These are phyloP conservation scores for Myxocyprinus asiaticus DNA, from an alignment of 2,113 vertebrate species.

Conservation along the genomic window DNA sequence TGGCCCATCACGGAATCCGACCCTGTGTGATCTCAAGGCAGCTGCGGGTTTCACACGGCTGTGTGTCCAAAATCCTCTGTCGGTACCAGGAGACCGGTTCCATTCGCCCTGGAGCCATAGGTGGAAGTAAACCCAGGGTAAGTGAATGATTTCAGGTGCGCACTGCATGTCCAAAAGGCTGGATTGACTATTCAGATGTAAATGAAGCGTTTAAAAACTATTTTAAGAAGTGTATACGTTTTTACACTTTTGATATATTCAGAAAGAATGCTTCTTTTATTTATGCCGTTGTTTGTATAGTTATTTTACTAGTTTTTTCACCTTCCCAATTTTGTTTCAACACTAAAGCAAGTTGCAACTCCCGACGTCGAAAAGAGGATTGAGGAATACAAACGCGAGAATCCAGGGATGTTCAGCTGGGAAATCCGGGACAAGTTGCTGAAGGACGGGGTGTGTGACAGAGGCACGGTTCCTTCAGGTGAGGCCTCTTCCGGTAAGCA, in stretches of 20 bases:
- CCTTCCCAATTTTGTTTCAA: neutral
- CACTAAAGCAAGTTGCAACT: conserved; percentile 96
- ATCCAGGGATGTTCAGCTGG: conserved; percentile 99
- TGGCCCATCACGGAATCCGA: conserved; percentile 97
- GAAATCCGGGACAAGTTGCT: conserved; percentile 97
- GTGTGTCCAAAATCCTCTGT: conserved; percentile 98
- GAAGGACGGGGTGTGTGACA: conserved; percentile 97
- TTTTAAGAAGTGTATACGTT: too few species aligned
- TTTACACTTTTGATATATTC: too few species aligned
- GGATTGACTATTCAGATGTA: too few species aligned
- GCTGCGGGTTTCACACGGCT: conserved; percentile 94
- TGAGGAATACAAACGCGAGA: conserved; percentile 97
- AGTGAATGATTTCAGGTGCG: conserved; percentile 70
- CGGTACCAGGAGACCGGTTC: conserved; percentile 98
- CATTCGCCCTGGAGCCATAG: conserved; percentile 95
- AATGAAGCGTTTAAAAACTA: too few species aligned
- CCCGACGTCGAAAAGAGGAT: conserved; percentile 98
- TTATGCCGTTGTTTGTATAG: too few species aligned
- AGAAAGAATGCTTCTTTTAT: too few species aligned
- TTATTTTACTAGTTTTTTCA: neutral
- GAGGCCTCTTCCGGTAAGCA: conserved; percentile 87
- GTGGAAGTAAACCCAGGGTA: conserved; percentile 98
- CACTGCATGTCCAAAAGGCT: too few species aligned
- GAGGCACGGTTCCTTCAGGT: conserved; percentile 99
- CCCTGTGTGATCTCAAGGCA: conserved; percentile 98